Conservation (phyloP, 2,888 invertebrate species). For the Beris chalybata region DNA sequence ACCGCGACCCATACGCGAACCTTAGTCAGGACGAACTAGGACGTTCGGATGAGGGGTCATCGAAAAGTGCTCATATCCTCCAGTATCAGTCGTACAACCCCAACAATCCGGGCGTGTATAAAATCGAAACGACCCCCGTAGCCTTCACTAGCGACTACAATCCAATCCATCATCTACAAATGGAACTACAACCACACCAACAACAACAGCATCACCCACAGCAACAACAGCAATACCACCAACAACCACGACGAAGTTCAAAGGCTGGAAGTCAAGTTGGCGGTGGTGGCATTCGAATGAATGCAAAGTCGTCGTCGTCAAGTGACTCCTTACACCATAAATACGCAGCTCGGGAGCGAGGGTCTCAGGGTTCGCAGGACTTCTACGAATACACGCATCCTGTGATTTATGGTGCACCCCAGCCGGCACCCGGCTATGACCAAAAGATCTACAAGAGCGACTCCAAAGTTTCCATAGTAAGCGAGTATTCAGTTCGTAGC, state of each 20-base stretch:
- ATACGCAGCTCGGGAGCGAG: conserved; percentile 38
- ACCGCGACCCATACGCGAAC: conserved; percentile 37
- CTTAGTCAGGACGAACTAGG: conserved; percentile 35
- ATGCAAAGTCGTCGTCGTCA: conserved; percentile 56
- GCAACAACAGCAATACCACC: conserved; percentile 39
- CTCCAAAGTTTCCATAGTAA: conserved; percentile 54
- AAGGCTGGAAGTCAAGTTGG: conserved; percentile 27
- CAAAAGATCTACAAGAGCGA: conserved; percentile 55
- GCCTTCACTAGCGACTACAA: conserved; percentile 56
- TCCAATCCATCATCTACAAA: conserved; percentile 53
- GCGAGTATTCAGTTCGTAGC: conserved; percentile 54
- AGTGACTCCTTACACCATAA: conserved; percentile 55
- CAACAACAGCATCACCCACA: conserved; percentile 33
- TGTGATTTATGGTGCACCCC: conserved; percentile 46
- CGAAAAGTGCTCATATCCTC: conserved; percentile 49
- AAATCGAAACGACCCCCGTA: conserved; percentile 56
- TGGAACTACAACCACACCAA: conserved; percentile 43
- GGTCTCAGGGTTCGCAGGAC: conserved; percentile 30
- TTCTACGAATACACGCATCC: conserved; percentile 43
- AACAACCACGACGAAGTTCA: conserved; percentile 38
- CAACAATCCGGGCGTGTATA: conserved; percentile 56
- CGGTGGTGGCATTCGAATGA: conserved; percentile 41
- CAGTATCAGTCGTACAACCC: conserved; percentile 57
- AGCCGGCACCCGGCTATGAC: conserved; percentile 43
- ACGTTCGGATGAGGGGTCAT: neutral